These are phyloP conservation scores for Crematogaster levior DNA, from an alignment of 2,888 invertebrate genomes.

Conservation along the genomic window DNA sequence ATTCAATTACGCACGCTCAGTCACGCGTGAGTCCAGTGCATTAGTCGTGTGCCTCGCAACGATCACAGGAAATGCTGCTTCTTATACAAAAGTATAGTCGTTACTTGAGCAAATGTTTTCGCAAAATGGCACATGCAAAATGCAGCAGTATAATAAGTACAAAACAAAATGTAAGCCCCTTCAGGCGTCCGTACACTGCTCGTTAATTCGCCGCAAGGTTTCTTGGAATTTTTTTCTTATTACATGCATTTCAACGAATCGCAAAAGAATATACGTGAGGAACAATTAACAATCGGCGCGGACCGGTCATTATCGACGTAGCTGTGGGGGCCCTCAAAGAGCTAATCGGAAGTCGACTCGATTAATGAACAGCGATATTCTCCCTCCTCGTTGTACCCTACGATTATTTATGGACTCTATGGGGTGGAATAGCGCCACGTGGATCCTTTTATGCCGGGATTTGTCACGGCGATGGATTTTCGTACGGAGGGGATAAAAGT, in stretches of 20 bases:
- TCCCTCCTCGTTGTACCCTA: constrained; percentile 63
- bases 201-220: neutral
- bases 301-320: constrained; percentile 23
- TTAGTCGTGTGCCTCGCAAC: constrained; percentile 22
- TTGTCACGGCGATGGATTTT: constrained; percentile 77
- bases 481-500: constrained; percentile 9
- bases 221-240: neutral
- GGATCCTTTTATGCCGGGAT: constrained; percentile 77
- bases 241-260: neutral
- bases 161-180: neutral
- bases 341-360: constrained; percentile 67
- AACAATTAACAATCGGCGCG: constrained; percentile 23
- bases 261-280: neutral
- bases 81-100: neutral
- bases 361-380: constrained; percentile 73
- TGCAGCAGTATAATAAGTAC: neutral
- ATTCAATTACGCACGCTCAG: constrained; percentile 80
- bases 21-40: constrained; percentile 64
- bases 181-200: neutral
- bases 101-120: neutral
- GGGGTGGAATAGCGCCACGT: constrained; percentile 70
- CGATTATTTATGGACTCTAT: constrained; percentile 76
- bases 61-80: constrained; percentile 3
- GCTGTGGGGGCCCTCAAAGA: constrained; percentile 42
- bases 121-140: neutral